Evolutionary conservation across 2,113 vertebrate genomes (phyloP).

Genomic region (Ammodytes marinus): DNA sequence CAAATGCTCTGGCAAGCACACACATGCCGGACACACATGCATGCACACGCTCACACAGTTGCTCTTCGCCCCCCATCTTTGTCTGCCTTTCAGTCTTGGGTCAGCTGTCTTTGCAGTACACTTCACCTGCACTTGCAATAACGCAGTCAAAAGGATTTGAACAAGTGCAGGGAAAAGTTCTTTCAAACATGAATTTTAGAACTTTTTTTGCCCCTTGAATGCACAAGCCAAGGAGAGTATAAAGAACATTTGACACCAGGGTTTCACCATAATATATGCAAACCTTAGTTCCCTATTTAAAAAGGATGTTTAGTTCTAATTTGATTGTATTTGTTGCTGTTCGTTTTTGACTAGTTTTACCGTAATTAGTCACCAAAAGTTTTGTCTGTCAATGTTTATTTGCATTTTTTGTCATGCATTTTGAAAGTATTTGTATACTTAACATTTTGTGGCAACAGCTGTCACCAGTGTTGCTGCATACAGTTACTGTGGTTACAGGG

Average conservation of each 20-base stretch:
- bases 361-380: no score
- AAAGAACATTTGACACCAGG: no score
- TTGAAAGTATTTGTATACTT: not conserved
- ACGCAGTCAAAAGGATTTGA: not conserved
- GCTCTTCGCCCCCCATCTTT: not conserved
- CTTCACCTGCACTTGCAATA: constrained; percentile 7
- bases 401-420: not conserved
- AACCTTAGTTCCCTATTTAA: no score
- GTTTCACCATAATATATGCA: not conserved
- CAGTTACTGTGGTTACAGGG: not conserved
- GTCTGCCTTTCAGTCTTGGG: constrained; percentile 41
- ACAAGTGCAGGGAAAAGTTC: not conserved
- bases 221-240: not conserved
- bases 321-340: not conserved
- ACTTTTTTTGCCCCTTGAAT: no score
- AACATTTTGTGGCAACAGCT: not conserved
- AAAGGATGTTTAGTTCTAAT: not conserved
- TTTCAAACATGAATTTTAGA: constrained; percentile 7
- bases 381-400: not conserved
- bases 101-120: constrained; percentile 43
- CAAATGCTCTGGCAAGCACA: not conserved
- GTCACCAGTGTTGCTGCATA: no score
- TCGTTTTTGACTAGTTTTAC: no score
- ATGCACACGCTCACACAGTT: constrained; percentile 21
- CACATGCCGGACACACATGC: constrained; percentile 18